A percentile compares a stretch with the other conserved stretches of the same genome.
phyloP scores from a whole-genome alignment of 2,113 vertebrate species.

The Callocephalon fimbriatum region DNA sequence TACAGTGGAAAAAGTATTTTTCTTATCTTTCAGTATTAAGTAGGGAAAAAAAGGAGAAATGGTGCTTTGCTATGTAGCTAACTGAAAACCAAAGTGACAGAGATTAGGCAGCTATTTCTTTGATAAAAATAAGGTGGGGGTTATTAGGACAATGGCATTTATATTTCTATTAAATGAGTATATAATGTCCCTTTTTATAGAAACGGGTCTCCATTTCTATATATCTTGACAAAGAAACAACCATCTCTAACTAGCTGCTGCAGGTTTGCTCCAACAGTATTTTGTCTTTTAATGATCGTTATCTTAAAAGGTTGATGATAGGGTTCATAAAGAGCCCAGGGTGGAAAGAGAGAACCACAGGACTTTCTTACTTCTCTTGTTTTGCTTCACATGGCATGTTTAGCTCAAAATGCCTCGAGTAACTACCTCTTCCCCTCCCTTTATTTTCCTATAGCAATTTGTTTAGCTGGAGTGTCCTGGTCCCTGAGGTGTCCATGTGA shows the following conservation, averaged over 20 bases:
- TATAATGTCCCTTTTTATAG: conserved; percentile 22
- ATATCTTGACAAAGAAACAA: conserved; percentile 34
- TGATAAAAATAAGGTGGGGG: not conserved
- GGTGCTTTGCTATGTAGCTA: conserved; percentile 24
- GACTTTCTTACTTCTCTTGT: not conserved
- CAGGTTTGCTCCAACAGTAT: not conserved
- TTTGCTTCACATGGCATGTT: not conserved
- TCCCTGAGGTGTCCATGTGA: not conserved
- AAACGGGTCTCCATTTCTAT: conserved; percentile 1
- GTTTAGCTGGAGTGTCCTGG: not conserved
- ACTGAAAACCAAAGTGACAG: conserved; percentile 32
- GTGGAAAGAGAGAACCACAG: not conserved
- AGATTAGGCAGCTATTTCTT: not conserved
- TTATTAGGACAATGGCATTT: conserved; percentile 7
- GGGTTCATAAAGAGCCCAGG: not conserved
- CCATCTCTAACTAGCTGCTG: conserved; percentile 31
- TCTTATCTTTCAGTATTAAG: conserved; percentile 29
- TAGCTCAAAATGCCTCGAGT: not conserved
- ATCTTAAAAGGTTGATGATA: not conserved
- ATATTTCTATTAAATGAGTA: conserved; percentile 40
- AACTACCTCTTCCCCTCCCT: not conserved
- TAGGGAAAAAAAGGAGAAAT: conserved; percentile 40
- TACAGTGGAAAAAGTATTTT: not conserved
- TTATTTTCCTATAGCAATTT: not conserved
- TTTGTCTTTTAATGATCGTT: not conserved